These are phyloP conservation scores for Synanthedon andrenaeformis DNA, from an alignment of 2,888 invertebrate genomes.

Conservation along the genomic window DNA sequence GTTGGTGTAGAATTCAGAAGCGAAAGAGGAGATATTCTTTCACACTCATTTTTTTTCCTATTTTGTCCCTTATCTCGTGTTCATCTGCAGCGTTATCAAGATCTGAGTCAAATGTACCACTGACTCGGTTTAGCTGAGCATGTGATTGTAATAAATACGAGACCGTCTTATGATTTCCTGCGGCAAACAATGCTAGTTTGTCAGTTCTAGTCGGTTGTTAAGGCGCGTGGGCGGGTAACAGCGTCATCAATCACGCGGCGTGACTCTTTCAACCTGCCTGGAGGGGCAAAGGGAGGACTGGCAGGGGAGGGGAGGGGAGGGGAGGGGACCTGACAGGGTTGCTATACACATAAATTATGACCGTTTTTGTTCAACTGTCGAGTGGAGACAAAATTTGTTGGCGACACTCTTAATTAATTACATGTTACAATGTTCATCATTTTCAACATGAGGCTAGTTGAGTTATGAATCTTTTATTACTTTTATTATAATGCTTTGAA, in stretches of 20 bases:
- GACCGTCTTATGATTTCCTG: slow-evolving; percentile 49
- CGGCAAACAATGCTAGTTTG: slow-evolving; percentile 51
- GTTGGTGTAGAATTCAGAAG: slow-evolving; percentile 23
- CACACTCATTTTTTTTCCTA: background rate
- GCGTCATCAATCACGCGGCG: slow-evolving; percentile 62
- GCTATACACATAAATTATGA: slow-evolving; percentile 54
- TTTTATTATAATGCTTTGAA: background rate
- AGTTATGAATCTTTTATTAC: slow-evolving; percentile 3
- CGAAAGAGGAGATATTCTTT: slow-evolving; percentile 9
- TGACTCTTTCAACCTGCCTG: slow-evolving; percentile 69
- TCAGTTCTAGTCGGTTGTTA: slow-evolving; percentile 56
- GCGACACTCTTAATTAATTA: slow-evolving; percentile 59
- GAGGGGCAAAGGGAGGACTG: slow-evolving; percentile 17
- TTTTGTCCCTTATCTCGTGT: background rate
- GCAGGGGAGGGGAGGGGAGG: slow-evolving; percentile 11
- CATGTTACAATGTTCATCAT: slow-evolving; percentile 28
- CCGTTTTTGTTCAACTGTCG: slow-evolving; percentile 53
- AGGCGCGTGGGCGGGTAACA: slow-evolving; percentile 49
- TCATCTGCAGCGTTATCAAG: background rate
- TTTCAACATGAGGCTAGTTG: slow-evolving; percentile 4
- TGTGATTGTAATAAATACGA: slow-evolving; percentile 35
- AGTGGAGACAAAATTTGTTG: slow-evolving; percentile 56
- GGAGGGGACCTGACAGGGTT: slow-evolving; percentile 28
- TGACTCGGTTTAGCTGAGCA: background rate
- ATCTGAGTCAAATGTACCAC: background rate